Percentiles rank a stretch among this genome's conserved stretches.
Evolutionary conservation across 2,888 invertebrate genomes (phyloP).

Genomic region (Achlya flavicornis): DNA sequence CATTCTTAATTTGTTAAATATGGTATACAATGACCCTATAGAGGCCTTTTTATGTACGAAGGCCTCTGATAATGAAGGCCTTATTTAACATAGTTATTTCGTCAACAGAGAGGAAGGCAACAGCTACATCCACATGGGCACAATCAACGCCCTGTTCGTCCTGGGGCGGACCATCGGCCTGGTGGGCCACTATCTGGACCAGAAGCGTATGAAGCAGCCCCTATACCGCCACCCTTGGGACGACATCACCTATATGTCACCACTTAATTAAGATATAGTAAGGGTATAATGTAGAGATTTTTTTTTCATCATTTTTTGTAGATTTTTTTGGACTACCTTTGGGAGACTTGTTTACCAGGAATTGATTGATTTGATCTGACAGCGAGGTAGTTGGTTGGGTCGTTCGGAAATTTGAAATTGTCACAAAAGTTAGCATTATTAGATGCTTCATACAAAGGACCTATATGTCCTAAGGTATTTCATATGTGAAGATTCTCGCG

Average conservation of each 20-base stretch:
- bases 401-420: background rate
- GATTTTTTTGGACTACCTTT: background rate
- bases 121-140: constrained; percentile 98
- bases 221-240: constrained; percentile 99
- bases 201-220: constrained; percentile 99
- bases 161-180: constrained; percentile 99
- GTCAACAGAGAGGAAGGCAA: constrained; percentile 94
- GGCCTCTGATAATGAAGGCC: background rate
- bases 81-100: background rate
- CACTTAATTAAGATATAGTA: constrained; percentile 56
- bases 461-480: no score
- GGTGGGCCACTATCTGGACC: constrained; percentile 99
- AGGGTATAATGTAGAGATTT: constrained; percentile 9
- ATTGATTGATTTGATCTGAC: background rate
- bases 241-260: constrained; percentile 90
- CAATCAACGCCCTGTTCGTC: constrained; percentile 99
- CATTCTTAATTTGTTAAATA: no score
- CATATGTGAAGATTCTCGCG: no score
- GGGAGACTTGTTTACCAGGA: background rate
- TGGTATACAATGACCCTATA: no score
- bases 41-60: no score
- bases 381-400: background rate
- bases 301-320: background rate
- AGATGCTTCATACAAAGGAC: no score
- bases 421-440: no score